phyloP scores from a whole-genome alignment of 2,113 vertebrate species.

The Halichoerus grypus region DNA sequence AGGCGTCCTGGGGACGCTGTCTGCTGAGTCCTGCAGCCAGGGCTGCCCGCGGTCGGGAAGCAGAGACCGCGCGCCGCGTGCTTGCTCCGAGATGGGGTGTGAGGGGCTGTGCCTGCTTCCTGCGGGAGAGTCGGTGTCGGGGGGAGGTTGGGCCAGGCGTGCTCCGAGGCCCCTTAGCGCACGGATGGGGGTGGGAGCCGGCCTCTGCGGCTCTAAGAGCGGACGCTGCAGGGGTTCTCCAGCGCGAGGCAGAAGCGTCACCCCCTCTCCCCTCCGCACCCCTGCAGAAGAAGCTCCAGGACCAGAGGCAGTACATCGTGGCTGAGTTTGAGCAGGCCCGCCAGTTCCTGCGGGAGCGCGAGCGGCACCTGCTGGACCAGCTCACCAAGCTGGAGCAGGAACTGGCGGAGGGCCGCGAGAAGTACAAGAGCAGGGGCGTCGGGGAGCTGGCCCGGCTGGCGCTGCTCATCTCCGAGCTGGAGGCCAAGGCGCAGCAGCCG shows the following conservation, averaged over 20 bases:
- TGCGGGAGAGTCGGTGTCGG: neutral
- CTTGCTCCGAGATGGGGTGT: neutral
- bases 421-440: neutral
- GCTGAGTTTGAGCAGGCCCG: slow-evolving; percentile 75
- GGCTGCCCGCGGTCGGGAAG: rapidly evolving
- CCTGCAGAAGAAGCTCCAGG: slow-evolving; percentile 71
- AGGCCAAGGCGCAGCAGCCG: slow-evolving; percentile 74
- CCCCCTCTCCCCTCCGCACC: neutral
- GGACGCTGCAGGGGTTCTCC: neutral
- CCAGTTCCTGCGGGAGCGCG: slow-evolving; percentile 78
- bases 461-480: slow-evolving; percentile 41
- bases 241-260: rapidly evolving
- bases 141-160: neutral
- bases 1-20: neutral
- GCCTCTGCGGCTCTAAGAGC: rapidly evolving
- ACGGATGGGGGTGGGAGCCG: neutral
- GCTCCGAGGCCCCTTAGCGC: neutral
- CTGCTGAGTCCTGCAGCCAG: neutral
- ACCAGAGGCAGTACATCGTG: slow-evolving; percentile 56
- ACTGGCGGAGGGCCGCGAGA: rapidly evolving
- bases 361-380: slow-evolving; percentile 69
- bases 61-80: neutral
- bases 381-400: neutral
- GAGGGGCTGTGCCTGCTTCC: neutral
- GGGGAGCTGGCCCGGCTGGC: slow-evolving; percentile 64